Conservation (phyloP, 64 coral and sea anemone species). For the Orbicella faveolata region DNA sequence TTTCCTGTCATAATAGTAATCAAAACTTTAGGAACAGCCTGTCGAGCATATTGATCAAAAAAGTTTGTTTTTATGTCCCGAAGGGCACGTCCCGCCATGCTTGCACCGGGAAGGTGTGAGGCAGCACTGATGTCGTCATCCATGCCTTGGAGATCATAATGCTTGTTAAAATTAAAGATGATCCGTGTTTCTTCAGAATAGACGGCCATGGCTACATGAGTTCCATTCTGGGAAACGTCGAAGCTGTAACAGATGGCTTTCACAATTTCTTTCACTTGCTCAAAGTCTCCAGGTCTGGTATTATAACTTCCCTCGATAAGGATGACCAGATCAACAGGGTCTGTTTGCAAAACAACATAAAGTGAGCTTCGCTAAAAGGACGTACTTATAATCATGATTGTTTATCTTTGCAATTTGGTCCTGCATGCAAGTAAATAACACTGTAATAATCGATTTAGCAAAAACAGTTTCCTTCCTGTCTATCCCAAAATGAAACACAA, state of each 20-base stretch:
- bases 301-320: constrained; percentile 73
- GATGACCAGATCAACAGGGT: constrained; percentile 66
- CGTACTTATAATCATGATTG: neutral
- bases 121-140: constrained; percentile 40
- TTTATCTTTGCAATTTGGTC: too few relatives aligned
- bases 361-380: neutral
- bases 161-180: constrained; percentile 59
- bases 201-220: constrained; percentile 59
- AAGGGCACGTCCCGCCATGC: constrained; percentile 61
- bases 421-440: too few relatives aligned
- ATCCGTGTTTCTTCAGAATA: constrained; percentile 46
- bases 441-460: too few relatives aligned
- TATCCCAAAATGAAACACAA: too few relatives aligned
- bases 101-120: constrained; percentile 50
- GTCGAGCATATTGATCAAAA: constrained; percentile 45
- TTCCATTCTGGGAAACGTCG: constrained; percentile 30
- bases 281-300: constrained; percentile 53
- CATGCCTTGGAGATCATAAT: constrained; percentile 63
- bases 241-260: constrained; percentile 64
- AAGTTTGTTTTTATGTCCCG: constrained; percentile 52
- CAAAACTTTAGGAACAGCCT: constrained; percentile 49
- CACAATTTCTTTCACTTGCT: constrained; percentile 64
- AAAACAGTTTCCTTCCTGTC: too few relatives aligned
- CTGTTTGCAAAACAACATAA: constrained; percentile 17
- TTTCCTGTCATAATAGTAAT: constrained; percentile 64